A percentile compares a stretch with the other conserved stretches of the same genome.
These are phyloP conservation scores for Tiphia femorata DNA, from an alignment of 2,888 invertebrate genomes.

Conservation along the genomic window DNA sequence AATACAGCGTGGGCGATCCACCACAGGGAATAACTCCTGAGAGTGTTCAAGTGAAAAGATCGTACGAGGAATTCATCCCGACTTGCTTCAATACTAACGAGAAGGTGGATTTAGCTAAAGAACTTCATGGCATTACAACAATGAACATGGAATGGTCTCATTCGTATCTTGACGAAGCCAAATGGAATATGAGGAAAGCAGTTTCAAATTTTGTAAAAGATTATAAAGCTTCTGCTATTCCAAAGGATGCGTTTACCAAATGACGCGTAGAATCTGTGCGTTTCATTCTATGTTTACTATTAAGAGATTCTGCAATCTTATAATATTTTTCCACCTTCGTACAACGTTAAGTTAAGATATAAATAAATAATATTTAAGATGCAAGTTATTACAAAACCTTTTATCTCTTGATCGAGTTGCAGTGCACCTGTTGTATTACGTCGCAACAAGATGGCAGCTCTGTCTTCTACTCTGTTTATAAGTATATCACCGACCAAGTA, in stretches of 20 bases:
- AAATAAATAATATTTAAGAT: no score
- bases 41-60: background rate
- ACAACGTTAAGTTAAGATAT: no score
- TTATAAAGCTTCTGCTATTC: conserved; percentile 54
- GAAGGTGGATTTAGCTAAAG: conserved; percentile 52
- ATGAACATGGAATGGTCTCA: conserved; percentile 53
- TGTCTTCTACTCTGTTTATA: no score
- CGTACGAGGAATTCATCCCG: conserved; percentile 38
- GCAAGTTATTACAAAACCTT: no score
- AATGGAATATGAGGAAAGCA: conserved; percentile 59
- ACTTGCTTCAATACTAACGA: conserved; percentile 53
- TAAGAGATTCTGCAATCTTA: no score
- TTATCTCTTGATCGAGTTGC: no score
- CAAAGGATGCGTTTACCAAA: conserved; percentile 53
- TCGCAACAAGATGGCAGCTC: no score
- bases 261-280: background rate
- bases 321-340: no score
- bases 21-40: conserved; percentile 1
- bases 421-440: no score
- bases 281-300: no score
- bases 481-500: no score
- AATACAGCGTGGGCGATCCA: conserved; percentile 52
- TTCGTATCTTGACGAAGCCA: conserved; percentile 48
- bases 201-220: conserved; percentile 57
- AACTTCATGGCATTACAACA: conserved; percentile 52